Evolutionary conservation across 1,140 invertebrate genomes (phyloP), one percentile per base, ranked within the genome.

Genomic region (Harpegnathos saltator): DNA sequence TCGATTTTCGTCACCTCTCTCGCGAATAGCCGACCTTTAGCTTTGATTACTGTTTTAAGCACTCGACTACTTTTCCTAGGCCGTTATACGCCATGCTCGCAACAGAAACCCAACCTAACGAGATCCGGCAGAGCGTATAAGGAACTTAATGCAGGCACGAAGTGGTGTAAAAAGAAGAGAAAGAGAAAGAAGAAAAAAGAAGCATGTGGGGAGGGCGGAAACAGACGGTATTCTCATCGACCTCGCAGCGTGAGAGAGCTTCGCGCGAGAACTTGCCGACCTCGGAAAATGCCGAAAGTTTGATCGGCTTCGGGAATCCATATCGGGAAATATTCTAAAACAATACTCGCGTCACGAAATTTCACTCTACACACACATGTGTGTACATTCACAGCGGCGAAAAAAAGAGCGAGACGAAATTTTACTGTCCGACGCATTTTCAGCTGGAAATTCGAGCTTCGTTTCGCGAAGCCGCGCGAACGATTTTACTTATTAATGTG

Each of bases 1-100:
- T 26, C 61, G 65, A 68, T 78, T 78, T 69, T 78, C 50, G 52
- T 78, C 61, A 78, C 62, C 50, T 56, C 68, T 68, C 50, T 19
- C 68, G 62, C 48, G 63, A 78, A 56, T 38, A 22, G 29, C 52
- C 29, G 15, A 68, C 29, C 33, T 56, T 68, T 69, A 68, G 24
- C 17, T 50, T 56, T 56, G 29, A 69, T 78, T 78, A 68, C 74
- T 78, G 48, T 78, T 68, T 78, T 44, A 68, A 68, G 29, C 48
- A 68, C 62, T 77, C 29, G 50, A 24, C 29, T 78, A 78, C 74
- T 68, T 78, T 56, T 78, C 62, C 26, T 66, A 54, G 29, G 29
- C 54, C 74, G 17, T 78, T 78, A 78, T 54, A 69, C 75, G 38
- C 63, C 17, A 78, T 22, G 17, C 29, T 68, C 63, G 50, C 56